Base-by-base conservation (phyloP, 2,888 invertebrate genomes). In the Lochmaea capreae region DNA sequence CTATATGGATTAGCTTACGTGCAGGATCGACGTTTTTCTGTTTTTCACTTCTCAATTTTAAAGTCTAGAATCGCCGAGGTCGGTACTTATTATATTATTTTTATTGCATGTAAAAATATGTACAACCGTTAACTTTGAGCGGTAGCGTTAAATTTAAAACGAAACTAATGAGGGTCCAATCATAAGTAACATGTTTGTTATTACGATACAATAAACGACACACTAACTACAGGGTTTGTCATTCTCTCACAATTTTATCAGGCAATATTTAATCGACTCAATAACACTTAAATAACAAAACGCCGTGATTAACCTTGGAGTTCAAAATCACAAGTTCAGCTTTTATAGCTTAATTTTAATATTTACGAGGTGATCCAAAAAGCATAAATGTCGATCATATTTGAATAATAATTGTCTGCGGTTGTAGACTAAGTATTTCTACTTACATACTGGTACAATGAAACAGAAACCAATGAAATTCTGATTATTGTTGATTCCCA, bases 121-220 rank as follows among this genome's bases (percentile, higher is more conserved):
- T 46, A 67, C 22, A 22, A 58, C 49, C 71, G 71, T 71, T 71
- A 65, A 33, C 58, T 68, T 43, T 49, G 26, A 59, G 9, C 33
- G 61, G 58, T 57, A 42, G 46, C 43, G 58, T 65, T 33, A 42
- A 65, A 6, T 33, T 33, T 5, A 58, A 65, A 46, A 63, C 22
- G 71, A 65, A 43, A 39, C 67, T 71, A 65, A 71, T 71, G 71
- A 71, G 57, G 65, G 57, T 65, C 65, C 65, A 58, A 71, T 71
- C 71, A 71, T 65, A 71, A 63, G 63, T 65, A 71, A 71, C 71
- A 58, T 65, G 46, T 65, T 57, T 65, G 43, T 58, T 65, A 71
- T 71, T 65, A 71, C 63, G 39, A 11, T 61, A 33, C 14, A 61
- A 26, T 61, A 61, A 61, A 61, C 61, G 26, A 26, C 26, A 61